phyloP scores from a whole-genome alignment of 2,888 invertebrate genomes.

The Limnephilus marmoratus region DNA sequence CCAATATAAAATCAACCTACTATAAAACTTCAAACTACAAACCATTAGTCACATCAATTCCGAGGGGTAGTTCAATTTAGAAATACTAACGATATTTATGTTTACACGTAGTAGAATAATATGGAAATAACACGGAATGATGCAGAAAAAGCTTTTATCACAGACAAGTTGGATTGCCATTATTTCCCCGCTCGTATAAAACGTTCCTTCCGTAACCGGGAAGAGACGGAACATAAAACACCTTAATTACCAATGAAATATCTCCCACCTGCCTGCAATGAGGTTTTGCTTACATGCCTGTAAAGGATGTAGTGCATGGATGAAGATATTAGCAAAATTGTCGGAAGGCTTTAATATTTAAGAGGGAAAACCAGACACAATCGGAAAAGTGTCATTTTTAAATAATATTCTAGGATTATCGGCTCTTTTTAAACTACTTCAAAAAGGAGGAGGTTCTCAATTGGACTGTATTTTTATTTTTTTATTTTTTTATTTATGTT shows the following conservation, averaged over 20 bases:
- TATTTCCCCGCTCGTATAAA: background rate
- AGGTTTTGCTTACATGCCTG: background rate
- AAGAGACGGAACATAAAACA: background rate
- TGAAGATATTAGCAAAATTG: background rate
- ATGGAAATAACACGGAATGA: background rate
- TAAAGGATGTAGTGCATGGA: background rate
- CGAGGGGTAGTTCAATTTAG: background rate
- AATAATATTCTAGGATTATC: no score
- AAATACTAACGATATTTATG: background rate
- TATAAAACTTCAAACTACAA: no score
- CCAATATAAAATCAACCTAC: no score
- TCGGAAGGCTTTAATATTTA: no score
- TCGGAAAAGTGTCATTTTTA: no score
- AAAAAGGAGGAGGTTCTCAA: no score
- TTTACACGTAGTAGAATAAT: background rate
- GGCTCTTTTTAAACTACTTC: no score
- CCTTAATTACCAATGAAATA: constrained; percentile 29
- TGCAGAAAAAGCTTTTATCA: background rate
- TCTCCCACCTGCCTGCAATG: constrained; percentile 22
- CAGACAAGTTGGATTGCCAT: background rate
- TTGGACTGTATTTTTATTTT: no score
- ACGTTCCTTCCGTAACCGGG: background rate
- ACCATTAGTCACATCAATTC: background rate
- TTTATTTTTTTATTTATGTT: no score
- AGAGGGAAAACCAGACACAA: no score